Evolutionary conservation across 2,888 invertebrate species (phyloP), one percentile per base, ranked within the genome.

Genomic region (Ormyrus pomaceus): DNA sequence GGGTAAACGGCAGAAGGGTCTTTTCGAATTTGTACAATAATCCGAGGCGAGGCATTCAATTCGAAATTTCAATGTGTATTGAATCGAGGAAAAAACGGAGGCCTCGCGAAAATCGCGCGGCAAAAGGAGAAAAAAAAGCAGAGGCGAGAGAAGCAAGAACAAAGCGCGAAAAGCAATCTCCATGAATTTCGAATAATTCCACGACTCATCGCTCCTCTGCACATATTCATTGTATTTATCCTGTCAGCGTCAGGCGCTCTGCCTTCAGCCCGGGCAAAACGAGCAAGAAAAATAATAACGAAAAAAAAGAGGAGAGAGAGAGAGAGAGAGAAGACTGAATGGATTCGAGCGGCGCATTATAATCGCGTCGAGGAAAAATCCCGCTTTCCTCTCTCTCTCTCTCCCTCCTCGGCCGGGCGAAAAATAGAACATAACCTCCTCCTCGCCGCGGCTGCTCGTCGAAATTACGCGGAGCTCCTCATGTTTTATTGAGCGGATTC

Each of bases 131-230:
- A 53, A 59, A 45, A 11, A 8, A 13, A 19, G 53, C n/a, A 59
- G 46, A 11, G 62, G 50, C 53, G 10, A 61, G n/a, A 59, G 46
- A 62, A 51, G 55, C 19, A 65, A 73, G 77, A 71, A 77, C 64
- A 77, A 77, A 72, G 64, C 48, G 64, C 68, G 72, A 76, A 76
- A 81, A 79, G 62, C 76, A 81, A 81, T 78, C 75, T 79, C 75
- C 78, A 76, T 76, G 79, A 81, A 78, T 79, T 72, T 58, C 78
- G 64, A 81, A 81, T 79, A 81, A 81, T 79, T 78, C 77, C 74
- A 65, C 71, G 81, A 78, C 74, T 81, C 79, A 79, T 79, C 79
- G 71, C 75, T 80, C 66, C 79, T 75, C 80, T 62, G 80, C 80
- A 70, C 73, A 74, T 77, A 80, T 80, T 80, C 77, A 77, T 80